Evolutionary conservation across 2,888 invertebrate genomes (phyloP), one percentile per base, ranked within the genome.

Genomic region (Syrista parreyssii): DNA sequence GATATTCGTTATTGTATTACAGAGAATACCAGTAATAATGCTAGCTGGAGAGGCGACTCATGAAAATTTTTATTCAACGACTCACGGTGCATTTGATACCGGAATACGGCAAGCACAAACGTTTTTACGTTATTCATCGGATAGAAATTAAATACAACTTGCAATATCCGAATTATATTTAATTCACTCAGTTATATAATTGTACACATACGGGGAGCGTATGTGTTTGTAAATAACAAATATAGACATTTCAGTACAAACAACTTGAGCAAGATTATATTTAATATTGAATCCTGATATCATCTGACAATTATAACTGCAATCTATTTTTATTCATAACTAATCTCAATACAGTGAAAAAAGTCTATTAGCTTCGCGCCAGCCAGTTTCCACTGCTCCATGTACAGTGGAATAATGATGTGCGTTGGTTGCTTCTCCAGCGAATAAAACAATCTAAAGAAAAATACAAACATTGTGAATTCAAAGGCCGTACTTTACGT

Each of bases 341-440:
- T 40, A 72, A 71, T 68, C 75, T 32, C 12, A 71, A 4, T 71
- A 71, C 6, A 71, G 33, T 12, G n/a, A 34, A 11, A 76, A 23
- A 34, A 95, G 87, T 82, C 95, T 92, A 30, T 95, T 92, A 1
- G 96, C 96, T 88, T 96, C 96, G 68, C 96, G 93, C 88, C 94
- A 94, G 0, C 96, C 96, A n/a, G 94, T 93, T 86, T 95, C 95
- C 0, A 95, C 90, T 0, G 96, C 96, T 0, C 96, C 96, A 85
- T 96, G 96, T 0, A 95, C 95, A 0, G 95, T 94, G 0, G 94
- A 93, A 87, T 94, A 95, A 86, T 92, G 93, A 83, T 94, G 93
- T 74, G 93, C 93, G 30, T 95, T 94, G 0, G 95, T 94, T 0
- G 95, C 94, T 88, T 95, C 95, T 0, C 95, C 95, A 1, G 94